A percentile compares a stretch with the other conserved stretches of the same genome.
Evolutionary conservation across 2,888 invertebrate species (phyloP).

Genomic region (Prenolepis imparis): DNA sequence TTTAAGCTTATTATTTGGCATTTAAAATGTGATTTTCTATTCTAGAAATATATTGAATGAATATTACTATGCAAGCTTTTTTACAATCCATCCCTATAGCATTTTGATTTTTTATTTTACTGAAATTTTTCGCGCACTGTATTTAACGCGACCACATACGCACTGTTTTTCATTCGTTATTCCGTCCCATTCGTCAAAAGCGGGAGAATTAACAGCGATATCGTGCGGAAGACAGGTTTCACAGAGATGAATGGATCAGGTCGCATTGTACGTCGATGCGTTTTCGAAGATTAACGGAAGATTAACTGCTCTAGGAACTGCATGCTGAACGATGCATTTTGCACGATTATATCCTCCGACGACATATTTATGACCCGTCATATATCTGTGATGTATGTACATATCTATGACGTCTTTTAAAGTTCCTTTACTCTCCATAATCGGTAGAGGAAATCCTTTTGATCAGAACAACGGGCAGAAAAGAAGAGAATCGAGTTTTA

Average conservation of each 20-base stretch:
- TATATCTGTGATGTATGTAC: too few species aligned
- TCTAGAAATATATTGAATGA: background rate
- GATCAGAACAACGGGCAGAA: background rate
- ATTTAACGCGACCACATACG: background rate
- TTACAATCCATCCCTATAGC: background rate
- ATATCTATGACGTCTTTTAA: background rate
- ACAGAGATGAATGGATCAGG: constrained; percentile 27
- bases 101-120: constrained; percentile 12
- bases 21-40: background rate
- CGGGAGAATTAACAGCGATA: constrained; percentile 39
- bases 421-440: background rate
- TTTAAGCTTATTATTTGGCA: background rate
- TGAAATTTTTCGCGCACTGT: background rate
- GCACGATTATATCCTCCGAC: background rate
- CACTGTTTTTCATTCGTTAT: constrained; percentile 50
- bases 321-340: constrained; percentile 6
- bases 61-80: background rate
- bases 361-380: background rate
- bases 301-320: constrained; percentile 29
- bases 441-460: constrained; percentile 24
- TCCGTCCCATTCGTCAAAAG: constrained; percentile 5
- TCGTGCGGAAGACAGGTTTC: constrained; percentile 44
- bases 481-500: constrained; percentile 12
- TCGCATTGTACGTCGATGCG: constrained; percentile 36
- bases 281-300: constrained; percentile 26